These are phyloP conservation scores for Athalia cordata DNA, from an alignment of 2,888 invertebrate genomes.

Conservation along the genomic window DNA sequence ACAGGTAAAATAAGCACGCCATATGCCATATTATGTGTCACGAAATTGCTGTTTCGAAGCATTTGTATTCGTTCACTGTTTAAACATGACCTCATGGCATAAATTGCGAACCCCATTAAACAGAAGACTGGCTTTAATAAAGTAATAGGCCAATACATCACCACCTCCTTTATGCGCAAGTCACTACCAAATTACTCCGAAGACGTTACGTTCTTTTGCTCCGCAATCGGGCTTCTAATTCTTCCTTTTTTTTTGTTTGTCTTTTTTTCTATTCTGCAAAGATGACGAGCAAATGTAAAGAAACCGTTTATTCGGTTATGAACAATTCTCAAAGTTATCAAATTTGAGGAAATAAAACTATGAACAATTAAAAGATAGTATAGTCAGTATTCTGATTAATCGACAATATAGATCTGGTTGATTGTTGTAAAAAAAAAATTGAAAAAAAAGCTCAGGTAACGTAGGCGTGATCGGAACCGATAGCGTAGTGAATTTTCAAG, in stretches of 20 bases:
- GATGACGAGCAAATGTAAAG: too few species aligned
- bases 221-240: background rate
- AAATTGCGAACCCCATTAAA: conserved; percentile 60
- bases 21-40: background rate
- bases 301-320: background rate
- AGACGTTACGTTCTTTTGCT: conserved; percentile 39
- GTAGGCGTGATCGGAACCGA: conserved; percentile 1
- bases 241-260: background rate
- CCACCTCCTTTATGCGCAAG: conserved; percentile 58
- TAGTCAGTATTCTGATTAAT: too few species aligned
- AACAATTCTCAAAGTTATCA: background rate
- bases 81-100: conserved; percentile 56
- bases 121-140: conserved; percentile 66
- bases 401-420: too few species aligned
- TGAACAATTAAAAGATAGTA: background rate
- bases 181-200: conserved; percentile 53
- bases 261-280: too few species aligned
- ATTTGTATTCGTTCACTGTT: conserved; percentile 49
- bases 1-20: conserved; percentile 6
- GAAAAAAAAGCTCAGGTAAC: background rate
- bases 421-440: too few species aligned
- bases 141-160: conserved; percentile 60
- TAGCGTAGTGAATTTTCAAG: background rate
- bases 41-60: conserved; percentile 42
- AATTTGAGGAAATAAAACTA: background rate